These are phyloP conservation scores for Nycticebus coucang DNA, from an alignment of 2,113 vertebrate species.

Conservation along the genomic window DNA sequence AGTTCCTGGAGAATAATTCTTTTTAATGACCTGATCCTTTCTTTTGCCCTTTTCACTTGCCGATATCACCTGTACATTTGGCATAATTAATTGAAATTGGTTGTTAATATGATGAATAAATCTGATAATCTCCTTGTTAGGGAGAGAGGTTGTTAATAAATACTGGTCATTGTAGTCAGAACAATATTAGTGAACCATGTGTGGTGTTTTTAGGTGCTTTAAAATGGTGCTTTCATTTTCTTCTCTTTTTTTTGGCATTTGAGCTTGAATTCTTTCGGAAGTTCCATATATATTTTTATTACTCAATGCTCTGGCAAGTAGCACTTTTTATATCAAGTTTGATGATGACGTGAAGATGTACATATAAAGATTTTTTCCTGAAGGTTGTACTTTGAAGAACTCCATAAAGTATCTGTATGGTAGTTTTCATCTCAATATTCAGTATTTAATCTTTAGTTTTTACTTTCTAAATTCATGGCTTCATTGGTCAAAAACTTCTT, in stretches of 20 bases:
- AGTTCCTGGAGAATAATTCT: background rate
- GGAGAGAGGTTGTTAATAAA: background rate
- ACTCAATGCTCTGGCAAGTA: background rate
- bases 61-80: background rate
- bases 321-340: background rate
- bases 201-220: background rate
- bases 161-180: background rate
- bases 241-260: background rate
- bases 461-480: background rate
- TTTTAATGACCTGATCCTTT: background rate
- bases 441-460: background rate
- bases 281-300: background rate
- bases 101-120: background rate
- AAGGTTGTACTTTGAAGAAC: background rate
- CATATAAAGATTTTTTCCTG: background rate
- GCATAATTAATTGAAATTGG: background rate
- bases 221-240: background rate
- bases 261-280: background rate
- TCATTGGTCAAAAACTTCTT: background rate
- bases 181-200: background rate
- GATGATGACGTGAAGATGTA: background rate
- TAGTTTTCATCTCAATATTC: background rate
- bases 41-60: background rate
- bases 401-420: too few species aligned
- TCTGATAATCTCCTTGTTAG: background rate